phyloP scores from a whole-genome alignment of 2,797 vertebrate species.

The Caiman crocodilus region DNA sequence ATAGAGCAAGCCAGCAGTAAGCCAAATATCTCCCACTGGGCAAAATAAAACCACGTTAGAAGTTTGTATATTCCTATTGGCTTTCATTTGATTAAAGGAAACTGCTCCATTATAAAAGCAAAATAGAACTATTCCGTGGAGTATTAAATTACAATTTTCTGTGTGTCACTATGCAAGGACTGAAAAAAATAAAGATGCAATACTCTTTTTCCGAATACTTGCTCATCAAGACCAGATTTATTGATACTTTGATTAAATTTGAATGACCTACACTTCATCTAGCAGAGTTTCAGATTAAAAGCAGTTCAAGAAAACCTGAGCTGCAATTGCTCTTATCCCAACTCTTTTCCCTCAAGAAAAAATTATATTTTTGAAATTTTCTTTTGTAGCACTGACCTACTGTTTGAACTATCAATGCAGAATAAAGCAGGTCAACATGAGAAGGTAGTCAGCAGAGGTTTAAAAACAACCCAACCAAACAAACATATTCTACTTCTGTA shows the following conservation, averaged over 20 bases:
- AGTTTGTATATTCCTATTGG: conserved; percentile 79
- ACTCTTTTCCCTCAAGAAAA: background rate
- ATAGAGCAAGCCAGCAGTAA: conserved; percentile 81
- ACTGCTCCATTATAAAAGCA: conserved; percentile 63
- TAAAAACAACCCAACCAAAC: background rate
- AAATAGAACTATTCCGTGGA: conserved; percentile 66
- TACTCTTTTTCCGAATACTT: background rate
- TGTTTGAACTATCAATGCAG: background rate
- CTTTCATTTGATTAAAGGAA: conserved; percentile 79
- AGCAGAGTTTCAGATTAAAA: conserved; percentile 22
- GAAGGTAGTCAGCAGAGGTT: background rate
- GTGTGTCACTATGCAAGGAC: conserved; percentile 18
- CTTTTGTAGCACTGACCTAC: conserved; percentile 1
- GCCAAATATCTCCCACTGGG: conserved; percentile 82
- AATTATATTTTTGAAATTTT: background rate
- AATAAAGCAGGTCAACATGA: background rate
- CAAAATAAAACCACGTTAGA: conserved; percentile 78
- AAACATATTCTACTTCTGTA: background rate
- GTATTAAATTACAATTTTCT: conserved; percentile 43
- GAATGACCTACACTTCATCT: background rate
- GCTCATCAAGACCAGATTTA: background rate
- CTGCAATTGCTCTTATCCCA: background rate
- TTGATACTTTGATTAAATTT: conserved; percentile 10
- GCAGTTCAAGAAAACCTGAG: background rate
- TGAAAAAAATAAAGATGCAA: conserved; percentile 10